Evolutionary conservation across 2,888 invertebrate genomes (phyloP).

Genomic region (Xestobium rufovillosum): DNA sequence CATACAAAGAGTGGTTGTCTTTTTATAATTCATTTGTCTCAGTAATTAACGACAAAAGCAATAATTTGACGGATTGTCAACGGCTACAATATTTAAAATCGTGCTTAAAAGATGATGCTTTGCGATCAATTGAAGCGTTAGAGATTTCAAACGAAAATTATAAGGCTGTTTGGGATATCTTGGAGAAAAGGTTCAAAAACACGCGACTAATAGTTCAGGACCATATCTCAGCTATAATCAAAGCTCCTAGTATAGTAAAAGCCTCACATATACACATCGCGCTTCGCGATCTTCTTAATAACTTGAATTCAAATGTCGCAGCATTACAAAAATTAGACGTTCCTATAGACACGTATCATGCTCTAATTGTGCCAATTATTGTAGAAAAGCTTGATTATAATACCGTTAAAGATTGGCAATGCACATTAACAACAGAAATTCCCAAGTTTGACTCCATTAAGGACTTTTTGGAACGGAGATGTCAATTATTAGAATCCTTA

Average conservation of each 20-base stretch:
- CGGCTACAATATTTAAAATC: slow-evolving; percentile 7
- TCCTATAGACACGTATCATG: slow-evolving; percentile 5
- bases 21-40: too few relatives aligned
- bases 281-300: background rate
- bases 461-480: slow-evolving; percentile 3
- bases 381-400: slow-evolving; percentile 5
- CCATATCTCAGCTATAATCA: too few relatives aligned
- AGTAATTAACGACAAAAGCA: too few relatives aligned
- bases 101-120: slow-evolving; percentile 5
- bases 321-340: background rate
- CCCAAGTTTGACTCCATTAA: background rate
- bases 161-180: too few relatives aligned
- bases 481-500: slow-evolving; percentile 7
- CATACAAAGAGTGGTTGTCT: too few relatives aligned
- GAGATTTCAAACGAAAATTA: too few relatives aligned
- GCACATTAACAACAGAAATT: background rate
- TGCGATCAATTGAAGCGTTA: slow-evolving; percentile 6
- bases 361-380: slow-evolving; percentile 4
- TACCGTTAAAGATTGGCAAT: too few relatives aligned
- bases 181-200: too few relatives aligned
- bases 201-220: too few relatives aligned
- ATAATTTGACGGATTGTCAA: too few relatives aligned
- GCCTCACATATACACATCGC: too few relatives aligned
- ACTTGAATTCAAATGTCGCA: background rate
- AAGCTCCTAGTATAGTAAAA: too few relatives aligned